phyloP scores from a whole-genome alignment of 2,797 vertebrate genomes.

The Bucorvus abyssinicus region DNA sequence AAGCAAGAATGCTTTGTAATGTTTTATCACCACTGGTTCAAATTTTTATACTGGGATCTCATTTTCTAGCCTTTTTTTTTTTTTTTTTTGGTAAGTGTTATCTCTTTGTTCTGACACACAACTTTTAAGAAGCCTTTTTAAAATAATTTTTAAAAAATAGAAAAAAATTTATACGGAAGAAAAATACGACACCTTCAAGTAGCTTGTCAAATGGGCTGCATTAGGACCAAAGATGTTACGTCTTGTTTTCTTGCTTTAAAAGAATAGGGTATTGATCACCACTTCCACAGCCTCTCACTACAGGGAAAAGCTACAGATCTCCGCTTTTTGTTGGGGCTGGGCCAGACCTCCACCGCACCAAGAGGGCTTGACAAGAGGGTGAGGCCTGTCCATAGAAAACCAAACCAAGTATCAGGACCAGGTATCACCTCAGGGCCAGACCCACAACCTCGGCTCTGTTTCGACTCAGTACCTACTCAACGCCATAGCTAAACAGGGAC shows the following conservation, averaged over 20 bases:
- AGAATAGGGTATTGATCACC: background rate
- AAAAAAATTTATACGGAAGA: background rate
- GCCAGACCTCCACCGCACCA: background rate
- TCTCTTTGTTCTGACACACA: background rate
- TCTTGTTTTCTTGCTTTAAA: conserved; percentile 59
- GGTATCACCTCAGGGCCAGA: background rate
- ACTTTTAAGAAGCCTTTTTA: conserved; percentile 54
- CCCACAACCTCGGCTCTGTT: background rate
- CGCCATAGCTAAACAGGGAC: background rate
- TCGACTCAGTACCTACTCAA: background rate
- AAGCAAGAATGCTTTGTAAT: background rate
- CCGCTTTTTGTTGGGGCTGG: background rate
- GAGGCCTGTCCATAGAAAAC: background rate
- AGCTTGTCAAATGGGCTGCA: conserved; percentile 40
- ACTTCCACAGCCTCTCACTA: background rate
- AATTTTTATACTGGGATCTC: conserved; percentile 35
- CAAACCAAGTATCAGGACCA: background rate
- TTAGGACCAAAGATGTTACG: conserved; percentile 51
- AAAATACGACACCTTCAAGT: background rate
- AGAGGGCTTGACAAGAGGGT: background rate
- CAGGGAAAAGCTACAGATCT: background rate
- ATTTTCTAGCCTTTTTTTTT: conserved; percentile 47
- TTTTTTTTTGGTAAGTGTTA: background rate
- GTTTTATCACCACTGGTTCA: conserved; percentile 15
- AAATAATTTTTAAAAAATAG: background rate